A percentile compares a stretch with the other conserved stretches of the same genome.
Evolutionary conservation across 2,113 vertebrate genomes (phyloP).

Genomic region (Narcine bancroftii): DNA sequence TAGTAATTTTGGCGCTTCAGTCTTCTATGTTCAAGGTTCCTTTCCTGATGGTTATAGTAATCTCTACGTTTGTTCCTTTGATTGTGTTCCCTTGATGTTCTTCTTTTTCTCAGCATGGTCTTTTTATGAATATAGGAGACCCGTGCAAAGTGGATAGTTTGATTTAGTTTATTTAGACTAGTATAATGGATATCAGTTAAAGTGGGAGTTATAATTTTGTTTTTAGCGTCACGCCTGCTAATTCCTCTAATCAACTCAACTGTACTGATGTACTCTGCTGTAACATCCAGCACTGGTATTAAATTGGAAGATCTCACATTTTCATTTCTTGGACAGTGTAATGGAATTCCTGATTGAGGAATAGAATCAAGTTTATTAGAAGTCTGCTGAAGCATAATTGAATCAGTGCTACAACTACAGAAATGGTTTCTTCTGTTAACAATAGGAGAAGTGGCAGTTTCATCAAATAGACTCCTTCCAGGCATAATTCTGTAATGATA

Average conservation of each 20-base stretch:
- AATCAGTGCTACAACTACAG: slow-evolving; percentile 59
- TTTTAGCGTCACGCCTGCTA: slow-evolving; percentile 43
- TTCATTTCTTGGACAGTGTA: slow-evolving; percentile 55
- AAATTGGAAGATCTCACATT: slow-evolving; percentile 52
- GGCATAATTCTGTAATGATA: slow-evolving; percentile 62
- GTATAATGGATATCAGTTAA: slow-evolving; percentile 22
- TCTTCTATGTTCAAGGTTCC: slow-evolving; percentile 40
- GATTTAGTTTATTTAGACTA: slow-evolving; percentile 41
- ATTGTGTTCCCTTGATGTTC: slow-evolving; percentile 17
- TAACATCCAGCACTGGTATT: slow-evolving; percentile 75
- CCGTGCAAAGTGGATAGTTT: neutral
- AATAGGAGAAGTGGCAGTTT: slow-evolving; percentile 45
- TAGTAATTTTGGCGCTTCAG: slow-evolving; percentile 51
- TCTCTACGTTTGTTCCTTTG: neutral
- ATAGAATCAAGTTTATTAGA: slow-evolving; percentile 43
- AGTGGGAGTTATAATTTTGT: slow-evolving; percentile 37
- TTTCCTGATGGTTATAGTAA: slow-evolving; percentile 28
- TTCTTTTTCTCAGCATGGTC: slow-evolving; percentile 39
- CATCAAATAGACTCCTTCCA: slow-evolving; percentile 77
- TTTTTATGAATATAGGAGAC: neutral
- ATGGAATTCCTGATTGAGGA: slow-evolving; percentile 42
- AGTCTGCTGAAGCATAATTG: slow-evolving; percentile 17
- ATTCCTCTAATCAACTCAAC: slow-evolving; percentile 44
- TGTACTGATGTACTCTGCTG: slow-evolving; percentile 62
- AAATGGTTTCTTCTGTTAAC: slow-evolving; percentile 46